These are phyloP conservation scores for Bombycilla garrulus DNA, from an alignment of 2,113 vertebrate genomes.

Conservation along the genomic window DNA sequence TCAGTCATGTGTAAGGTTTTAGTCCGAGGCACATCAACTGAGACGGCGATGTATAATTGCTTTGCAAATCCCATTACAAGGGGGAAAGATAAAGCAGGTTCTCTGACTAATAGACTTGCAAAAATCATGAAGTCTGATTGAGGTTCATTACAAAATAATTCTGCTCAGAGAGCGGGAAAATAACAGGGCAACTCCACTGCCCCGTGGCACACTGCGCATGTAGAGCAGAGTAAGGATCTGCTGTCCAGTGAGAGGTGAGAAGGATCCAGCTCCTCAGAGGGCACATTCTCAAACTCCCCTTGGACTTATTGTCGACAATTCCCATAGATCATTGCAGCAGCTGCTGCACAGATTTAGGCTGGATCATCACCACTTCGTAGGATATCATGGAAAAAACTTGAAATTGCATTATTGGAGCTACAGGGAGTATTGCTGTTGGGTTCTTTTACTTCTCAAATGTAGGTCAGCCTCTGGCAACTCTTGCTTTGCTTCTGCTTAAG, in stretches of 20 bases:
- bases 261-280: not conserved
- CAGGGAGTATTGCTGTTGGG: not conserved
- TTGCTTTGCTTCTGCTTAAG: not conserved
- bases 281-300: not conserved
- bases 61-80: slow-evolving; percentile 55
- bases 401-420: not conserved
- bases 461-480: slow-evolving; percentile 12
- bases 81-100: slow-evolving; percentile 32
- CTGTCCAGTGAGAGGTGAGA: not conserved
- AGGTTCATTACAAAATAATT: slow-evolving; percentile 35
- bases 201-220: not conserved
- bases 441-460: slow-evolving; percentile 1
- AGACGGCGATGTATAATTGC: slow-evolving; percentile 37
- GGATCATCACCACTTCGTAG: not conserved
- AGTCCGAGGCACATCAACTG: not conserved
- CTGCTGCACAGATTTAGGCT: not conserved
- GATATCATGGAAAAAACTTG: not conserved
- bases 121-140: slow-evolving; percentile 36
- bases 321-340: not conserved
- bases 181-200: not conserved
- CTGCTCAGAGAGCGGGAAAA: slow-evolving; percentile 4
- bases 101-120: slow-evolving; percentile 52
- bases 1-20: slow-evolving; percentile 22
- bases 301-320: not conserved
- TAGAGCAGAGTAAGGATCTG: not conserved